Conservation (phyloP, 1,140 invertebrate species). For the Philaenus spumarius region DNA sequence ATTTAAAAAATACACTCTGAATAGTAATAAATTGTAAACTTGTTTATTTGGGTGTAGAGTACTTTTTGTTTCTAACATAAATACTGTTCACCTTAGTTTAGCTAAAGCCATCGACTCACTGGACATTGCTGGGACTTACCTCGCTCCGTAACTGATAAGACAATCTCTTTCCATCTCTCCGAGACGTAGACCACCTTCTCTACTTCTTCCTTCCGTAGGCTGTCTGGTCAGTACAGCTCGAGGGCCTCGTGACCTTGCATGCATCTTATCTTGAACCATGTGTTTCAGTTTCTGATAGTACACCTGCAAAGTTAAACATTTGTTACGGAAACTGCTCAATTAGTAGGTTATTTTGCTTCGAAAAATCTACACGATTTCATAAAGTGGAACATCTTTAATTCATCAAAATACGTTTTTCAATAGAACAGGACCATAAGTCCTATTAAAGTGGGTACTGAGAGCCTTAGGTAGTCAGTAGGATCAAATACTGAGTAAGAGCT, state of each 20-base stretch:
- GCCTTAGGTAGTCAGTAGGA: no score
- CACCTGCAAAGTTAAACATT: slow-evolving; percentile 55
- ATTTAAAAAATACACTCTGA: no score
- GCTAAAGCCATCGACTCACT: background rate
- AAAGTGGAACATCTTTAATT: no score
- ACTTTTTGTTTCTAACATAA: background rate
- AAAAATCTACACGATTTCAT: no score
- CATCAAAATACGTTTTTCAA: no score
- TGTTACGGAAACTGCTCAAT: no score
- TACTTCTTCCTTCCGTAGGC: slow-evolving; percentile 93
- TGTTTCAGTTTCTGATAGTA: slow-evolving; percentile 98
- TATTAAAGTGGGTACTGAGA: no score
- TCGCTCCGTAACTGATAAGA: slow-evolving; percentile 96
- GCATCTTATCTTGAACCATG: slow-evolving; percentile 99
- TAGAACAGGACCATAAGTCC: no score
- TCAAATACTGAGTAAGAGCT: no score
- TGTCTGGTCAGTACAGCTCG: slow-evolving; percentile 92
- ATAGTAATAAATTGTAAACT: no score
- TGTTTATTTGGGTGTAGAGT: background rate
- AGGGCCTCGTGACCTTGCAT: slow-evolving; percentile 91
- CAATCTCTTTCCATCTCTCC: slow-evolving; percentile 99
- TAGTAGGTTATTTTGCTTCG: no score
- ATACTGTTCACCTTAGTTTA: background rate
- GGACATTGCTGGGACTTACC: slow-evolving; percentile 49
- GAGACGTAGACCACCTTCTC: slow-evolving; percentile 92